Evolutionary conservation across 1,140 invertebrate genomes (phyloP).

Genomic region (Drosophila oshimai): DNA sequence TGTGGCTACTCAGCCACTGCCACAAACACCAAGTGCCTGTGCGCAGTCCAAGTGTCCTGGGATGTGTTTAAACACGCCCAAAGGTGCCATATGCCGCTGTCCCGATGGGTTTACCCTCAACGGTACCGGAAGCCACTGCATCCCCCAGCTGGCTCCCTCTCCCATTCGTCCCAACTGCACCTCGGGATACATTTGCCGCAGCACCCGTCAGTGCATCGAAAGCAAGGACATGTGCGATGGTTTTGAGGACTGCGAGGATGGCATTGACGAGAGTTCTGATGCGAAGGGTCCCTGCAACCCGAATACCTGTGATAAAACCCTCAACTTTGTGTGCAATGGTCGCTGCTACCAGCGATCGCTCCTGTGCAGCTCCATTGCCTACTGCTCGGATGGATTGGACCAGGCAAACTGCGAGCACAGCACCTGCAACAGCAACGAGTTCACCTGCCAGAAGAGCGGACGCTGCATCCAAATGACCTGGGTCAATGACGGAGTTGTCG

Average conservation of each 20-base stretch:
- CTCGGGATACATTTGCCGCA: slow-evolving; percentile 59
- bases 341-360: slow-evolving; percentile 87
- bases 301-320: slow-evolving; percentile 53
- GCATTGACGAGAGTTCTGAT: slow-evolving; percentile 89
- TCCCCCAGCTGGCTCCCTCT: slow-evolving; percentile 48
- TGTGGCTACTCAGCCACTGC: slow-evolving; percentile 45
- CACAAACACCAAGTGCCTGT: slow-evolving; percentile 56
- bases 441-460: slow-evolving; percentile 84
- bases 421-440: slow-evolving; percentile 87
- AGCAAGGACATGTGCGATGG: slow-evolving; percentile 89
- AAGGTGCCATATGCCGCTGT: slow-evolving; percentile 75
- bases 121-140: slow-evolving; percentile 72
- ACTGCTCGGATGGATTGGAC: slow-evolving; percentile 87
- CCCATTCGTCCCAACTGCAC: slow-evolving; percentile 54
- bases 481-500: slow-evolving; percentile 87
- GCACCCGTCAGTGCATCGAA: slow-evolving; percentile 83
- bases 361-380: slow-evolving; percentile 87
- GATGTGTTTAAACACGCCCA: slow-evolving; percentile 74
- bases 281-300: slow-evolving; percentile 79
- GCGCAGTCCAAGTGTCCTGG: slow-evolving; percentile 73
- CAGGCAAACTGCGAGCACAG: slow-evolving; percentile 84
- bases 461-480: slow-evolving; percentile 89
- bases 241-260: slow-evolving; percentile 91
- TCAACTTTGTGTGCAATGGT: slow-evolving; percentile 84
- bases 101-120: slow-evolving; percentile 72